Conservation (phyloP, 1,140 invertebrate genomes). For the Protaetia brevitarsis region DNA sequence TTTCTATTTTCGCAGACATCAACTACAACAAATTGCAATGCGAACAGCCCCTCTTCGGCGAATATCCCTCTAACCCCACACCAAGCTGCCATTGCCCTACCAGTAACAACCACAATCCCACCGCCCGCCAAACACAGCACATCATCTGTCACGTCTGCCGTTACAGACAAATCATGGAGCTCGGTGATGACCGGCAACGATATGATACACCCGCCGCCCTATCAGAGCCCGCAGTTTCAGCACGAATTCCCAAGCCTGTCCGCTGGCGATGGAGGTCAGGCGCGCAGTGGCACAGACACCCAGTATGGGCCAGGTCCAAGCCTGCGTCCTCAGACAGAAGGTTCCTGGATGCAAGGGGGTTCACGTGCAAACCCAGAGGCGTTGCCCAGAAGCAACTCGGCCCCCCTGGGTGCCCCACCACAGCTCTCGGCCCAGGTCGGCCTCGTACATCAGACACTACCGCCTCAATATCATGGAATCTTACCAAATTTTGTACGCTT, state of each 20-base stretch:
- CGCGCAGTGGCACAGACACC: constrained; percentile 57
- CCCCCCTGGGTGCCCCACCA: constrained; percentile 55
- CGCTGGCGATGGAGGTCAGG: constrained; percentile 49
- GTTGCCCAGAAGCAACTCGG: constrained; percentile 47
- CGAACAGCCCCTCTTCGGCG: constrained; percentile 31
- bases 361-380: constrained; percentile 49
- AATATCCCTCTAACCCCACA: constrained; percentile 37
- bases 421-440: constrained; percentile 65
- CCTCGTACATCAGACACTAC: constrained; percentile 53
- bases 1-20: constrained; percentile 27
- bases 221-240: constrained; percentile 75
- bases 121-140: constrained; percentile 30
- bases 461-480: constrained; percentile 66
- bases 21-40: constrained; percentile 28
- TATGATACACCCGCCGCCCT: constrained; percentile 53
- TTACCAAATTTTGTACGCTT: constrained; percentile 65
- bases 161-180: constrained; percentile 49
- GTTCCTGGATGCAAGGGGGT: constrained; percentile 76
- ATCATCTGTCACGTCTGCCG: constrained; percentile 40
- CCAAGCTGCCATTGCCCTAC: constrained; percentile 44
- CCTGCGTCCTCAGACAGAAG: constrained; percentile 75
- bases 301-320: constrained; percentile 75
- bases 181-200: constrained; percentile 45
- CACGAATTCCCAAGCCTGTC: constrained; percentile 78
- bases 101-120: constrained; percentile 41